These are phyloP conservation scores for Aramus guarauna DNA, from an alignment of 2,113 vertebrate species.

Conservation along the genomic window DNA sequence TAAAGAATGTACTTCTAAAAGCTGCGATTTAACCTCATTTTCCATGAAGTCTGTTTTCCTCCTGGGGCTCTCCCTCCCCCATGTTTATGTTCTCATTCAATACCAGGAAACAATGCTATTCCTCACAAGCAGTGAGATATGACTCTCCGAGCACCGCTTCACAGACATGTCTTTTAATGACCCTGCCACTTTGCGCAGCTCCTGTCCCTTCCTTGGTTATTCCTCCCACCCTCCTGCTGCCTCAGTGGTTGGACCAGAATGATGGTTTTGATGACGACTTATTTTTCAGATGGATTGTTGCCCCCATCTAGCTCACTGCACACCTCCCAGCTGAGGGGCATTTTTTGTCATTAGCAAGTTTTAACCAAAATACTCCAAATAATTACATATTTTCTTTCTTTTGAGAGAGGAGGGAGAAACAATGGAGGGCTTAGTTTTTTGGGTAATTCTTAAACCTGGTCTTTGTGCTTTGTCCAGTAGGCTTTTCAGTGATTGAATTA, in stretches of 20 bases:
- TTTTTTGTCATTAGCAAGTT: background rate
- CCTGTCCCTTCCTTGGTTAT: background rate
- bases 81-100: background rate
- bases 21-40: background rate
- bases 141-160: background rate
- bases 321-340: background rate
- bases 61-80: background rate
- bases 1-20: background rate
- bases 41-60: background rate
- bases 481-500: background rate
- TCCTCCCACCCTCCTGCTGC: background rate
- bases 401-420: background rate
- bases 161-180: background rate
- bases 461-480: background rate
- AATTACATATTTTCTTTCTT: background rate
- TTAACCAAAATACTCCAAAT: background rate
- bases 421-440: background rate
- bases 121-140: background rate
- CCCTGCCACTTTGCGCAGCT: background rate
- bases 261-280: background rate
- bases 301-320: background rate
- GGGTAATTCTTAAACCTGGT: background rate
- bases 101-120: background rate
- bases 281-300: background rate
- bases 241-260: rapidly evolving